Conservation (phyloP, 2,888 invertebrate genomes). For the Pachydiplax longipennis region DNA sequence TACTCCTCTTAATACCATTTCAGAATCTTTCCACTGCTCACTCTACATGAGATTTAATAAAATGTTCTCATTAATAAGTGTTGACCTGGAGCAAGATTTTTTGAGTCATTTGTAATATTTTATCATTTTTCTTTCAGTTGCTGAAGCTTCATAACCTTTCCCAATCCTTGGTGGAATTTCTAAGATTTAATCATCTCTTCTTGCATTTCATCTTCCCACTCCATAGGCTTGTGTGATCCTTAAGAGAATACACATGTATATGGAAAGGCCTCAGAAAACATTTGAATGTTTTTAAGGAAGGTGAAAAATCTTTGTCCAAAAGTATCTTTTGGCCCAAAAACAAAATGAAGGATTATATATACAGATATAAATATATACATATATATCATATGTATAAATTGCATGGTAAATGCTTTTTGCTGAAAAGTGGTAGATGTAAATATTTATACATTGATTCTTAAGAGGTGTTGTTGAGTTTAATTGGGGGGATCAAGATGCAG, state of each 20-base stretch:
- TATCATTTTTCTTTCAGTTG: not conserved
- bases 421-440: constrained; percentile 37
- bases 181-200: constrained; percentile 26
- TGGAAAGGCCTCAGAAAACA: not conserved
- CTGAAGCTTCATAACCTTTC: not conserved
- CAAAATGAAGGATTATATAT: constrained; percentile 14
- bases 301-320: constrained; percentile 30
- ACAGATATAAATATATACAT: constrained; percentile 21
- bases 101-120: not conserved
- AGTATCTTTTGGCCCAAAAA: constrained; percentile 38
- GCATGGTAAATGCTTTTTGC: constrained; percentile 39
- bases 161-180: constrained; percentile 6
- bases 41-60: too few relatives aligned
- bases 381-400: constrained; percentile 32
- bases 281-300: constrained; percentile 17
- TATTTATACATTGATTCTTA: constrained; percentile 31
- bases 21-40: too few relatives aligned
- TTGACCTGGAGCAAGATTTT: too few relatives aligned
- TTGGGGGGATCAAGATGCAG: constrained; percentile 37
- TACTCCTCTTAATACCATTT: too few relatives aligned
- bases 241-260: not conserved
- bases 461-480: constrained; percentile 31
- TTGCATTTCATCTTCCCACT: constrained; percentile 41
- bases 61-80: too few relatives aligned
- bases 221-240: constrained; percentile 6